Evolutionary conservation across 2,113 vertebrate genomes (phyloP), one percentile per base, ranked within the genome.

Genomic region (Gobio gobio): DNA sequence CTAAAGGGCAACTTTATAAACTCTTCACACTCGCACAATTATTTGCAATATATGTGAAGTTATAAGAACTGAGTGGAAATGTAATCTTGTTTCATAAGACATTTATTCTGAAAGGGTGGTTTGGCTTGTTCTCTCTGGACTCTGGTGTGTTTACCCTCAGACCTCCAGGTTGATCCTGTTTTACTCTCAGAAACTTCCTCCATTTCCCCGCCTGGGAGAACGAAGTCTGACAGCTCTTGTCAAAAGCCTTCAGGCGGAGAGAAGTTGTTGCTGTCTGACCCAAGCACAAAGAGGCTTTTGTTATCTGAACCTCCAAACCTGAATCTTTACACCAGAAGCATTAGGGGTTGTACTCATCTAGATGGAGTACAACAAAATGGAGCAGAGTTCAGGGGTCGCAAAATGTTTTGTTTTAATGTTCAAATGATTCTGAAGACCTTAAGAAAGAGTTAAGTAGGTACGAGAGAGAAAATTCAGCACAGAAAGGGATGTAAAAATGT

Each of bases 91-190:
- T 47, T 10, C 14, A 47, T n/a, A n/a, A 22, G 45, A 26, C n/a
- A 24, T 77, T n/a, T 78, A 18, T 40, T 51, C 43, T 16, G 4
- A n/a, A 12, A 54, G 8, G 59, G 43, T 49, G 33, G n/a, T 8
- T 43, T 16, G 0, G 40, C 36, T 85, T 10, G 6, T 29, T 79
- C n/a, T 49, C 26, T 58, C 20, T 70, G n/a, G 49, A 59, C 51
- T 36, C 24, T 2, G 51, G 0, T 36, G 58, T 49, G 49, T 68
- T 78, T 59, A 75, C 24, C 12, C 61, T 36, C 78, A 73, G 58
- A 64, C 51, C 68, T 81, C 66, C 78, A 72, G 66, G 77, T 72
- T 86, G 63, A 86, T 80, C 78, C 84, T 73, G 54, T 82, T 51
- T 81, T 54, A 54, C 47, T 20, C 22, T 40, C 3, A 54, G 59